A percentile compares a stretch with the other conserved stretches of the same genome.
Evolutionary conservation across 2,888 invertebrate species (phyloP).

Genomic region (Masnerella sp.): DNA sequence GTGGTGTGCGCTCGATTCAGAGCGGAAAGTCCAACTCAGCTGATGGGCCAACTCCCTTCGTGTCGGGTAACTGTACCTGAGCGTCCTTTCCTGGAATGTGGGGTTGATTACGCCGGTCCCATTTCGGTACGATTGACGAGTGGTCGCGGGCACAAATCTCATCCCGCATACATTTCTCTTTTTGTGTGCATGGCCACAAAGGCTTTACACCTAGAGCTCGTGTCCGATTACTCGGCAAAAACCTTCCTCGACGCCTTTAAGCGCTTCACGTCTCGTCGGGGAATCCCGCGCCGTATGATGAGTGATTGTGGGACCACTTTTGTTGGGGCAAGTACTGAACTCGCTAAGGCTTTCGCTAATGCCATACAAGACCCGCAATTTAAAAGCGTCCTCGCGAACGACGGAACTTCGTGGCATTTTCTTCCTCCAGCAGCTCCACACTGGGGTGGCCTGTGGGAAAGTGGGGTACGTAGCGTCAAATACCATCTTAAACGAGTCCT

Average conservation of each 20-base stretch:
- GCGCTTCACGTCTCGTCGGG: neutral
- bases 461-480: neutral
- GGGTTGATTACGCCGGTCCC: constrained; percentile 44
- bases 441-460: neutral
- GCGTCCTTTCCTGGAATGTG: constrained; percentile 18
- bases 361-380: no score
- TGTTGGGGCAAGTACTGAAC: no score
- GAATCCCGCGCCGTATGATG: neutral
- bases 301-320: no score
- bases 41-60: constrained; percentile 43
- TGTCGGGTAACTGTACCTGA: neutral
- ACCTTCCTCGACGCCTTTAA: neutral
- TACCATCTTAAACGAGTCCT: neutral
- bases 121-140: constrained; percentile 2
- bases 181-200: neutral
- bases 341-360: no score
- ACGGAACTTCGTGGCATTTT: no score
- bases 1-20: constrained; percentile 5
- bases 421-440: neutral
- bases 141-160: neutral
- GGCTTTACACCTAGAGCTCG: neutral
- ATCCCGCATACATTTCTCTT: neutral
- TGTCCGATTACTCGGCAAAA: neutral
- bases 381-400: no score
- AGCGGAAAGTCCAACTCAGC: neutral